A percentile compares a stretch with the other conserved stretches of the same genome.
phyloP scores from a whole-genome alignment of 2,888 invertebrate genomes.

The Periphyllus acericola region DNA sequence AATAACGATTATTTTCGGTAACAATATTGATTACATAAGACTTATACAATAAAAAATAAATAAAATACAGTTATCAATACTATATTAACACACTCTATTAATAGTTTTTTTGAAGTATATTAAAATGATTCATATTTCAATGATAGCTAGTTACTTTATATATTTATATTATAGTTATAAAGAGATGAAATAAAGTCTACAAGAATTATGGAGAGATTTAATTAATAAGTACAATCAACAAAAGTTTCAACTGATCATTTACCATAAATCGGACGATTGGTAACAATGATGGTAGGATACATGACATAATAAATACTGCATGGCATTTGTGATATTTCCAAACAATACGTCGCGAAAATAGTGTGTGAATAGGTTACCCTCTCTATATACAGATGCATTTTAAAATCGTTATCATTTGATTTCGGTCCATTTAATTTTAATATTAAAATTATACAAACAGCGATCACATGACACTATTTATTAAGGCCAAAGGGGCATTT shows the following conservation, averaged over 20 bases:
- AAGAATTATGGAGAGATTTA: background rate
- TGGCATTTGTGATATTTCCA: background rate
- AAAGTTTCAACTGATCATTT: background rate
- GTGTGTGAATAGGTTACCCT: constrained; percentile 34
- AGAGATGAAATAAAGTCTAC: background rate
- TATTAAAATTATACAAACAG: constrained; percentile 62
- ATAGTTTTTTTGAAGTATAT: background rate
- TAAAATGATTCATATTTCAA: background rate
- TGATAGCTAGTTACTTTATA: background rate
- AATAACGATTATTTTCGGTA: constrained; percentile 37
- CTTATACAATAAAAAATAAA: constrained; percentile 29
- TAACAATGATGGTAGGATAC: constrained; percentile 8
- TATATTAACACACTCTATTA: constrained; percentile 30
- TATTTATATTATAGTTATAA: background rate
- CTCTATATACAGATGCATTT: constrained; percentile 5
- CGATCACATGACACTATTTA: constrained; percentile 54
- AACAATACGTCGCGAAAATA: constrained; percentile 2
- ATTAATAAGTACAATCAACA: background rate
- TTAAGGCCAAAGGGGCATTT: constrained; percentile 53
- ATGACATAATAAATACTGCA: background rate
- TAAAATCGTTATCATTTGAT: constrained; percentile 63
- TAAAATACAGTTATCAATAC: constrained; percentile 6
- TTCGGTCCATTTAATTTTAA: constrained; percentile 66
- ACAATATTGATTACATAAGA: constrained; percentile 34
- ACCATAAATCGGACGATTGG: background rate